Base-by-base conservation (phyloP, 2,797 vertebrate genomes). In the Brotogeris chrysoptera region DNA sequence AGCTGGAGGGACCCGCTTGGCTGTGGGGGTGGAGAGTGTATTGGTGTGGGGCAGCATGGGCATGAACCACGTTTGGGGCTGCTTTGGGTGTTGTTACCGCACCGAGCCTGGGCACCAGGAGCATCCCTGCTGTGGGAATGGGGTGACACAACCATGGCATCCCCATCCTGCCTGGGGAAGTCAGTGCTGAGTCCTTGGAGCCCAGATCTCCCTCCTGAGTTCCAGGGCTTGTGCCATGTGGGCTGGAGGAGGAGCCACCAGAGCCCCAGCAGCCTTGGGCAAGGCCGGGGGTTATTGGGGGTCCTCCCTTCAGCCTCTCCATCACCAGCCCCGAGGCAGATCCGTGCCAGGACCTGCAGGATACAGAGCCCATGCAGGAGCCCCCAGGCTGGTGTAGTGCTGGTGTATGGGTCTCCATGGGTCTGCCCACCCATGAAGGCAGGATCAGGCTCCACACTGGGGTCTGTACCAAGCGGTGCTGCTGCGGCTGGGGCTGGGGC, bases 11-110 rank as follows among this genome's bases (percentile, higher is more conserved):
- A 19, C 13, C 44, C 69, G 71, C 52, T 64, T 36, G 68, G 68
- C 77, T 73, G 38, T 2, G 38, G 23, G 30, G 47, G 28, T 3
- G 16, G 34, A 1, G 10, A 60, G 47, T 90, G 28, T 30, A 30
- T 24, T 8, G 16, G 41, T 0, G 1, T 1, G 7, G 41, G 57
- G n/a, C 3, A 1, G 8, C 1, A 2, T 8, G 46, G 55, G 20
- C 24, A 4, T 8, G 61, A 46, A 70, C 47, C 0, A 0, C 5
- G 3, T 60, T 47, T 64, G 65, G 43, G 43, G 69, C 46, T 53
- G 30, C 77, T 36, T 49, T n/a, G 38, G n/a, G 23, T 5, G 3
- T 16, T 47, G n/a, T 64, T 36, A 68, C 17, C 34, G 16, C 52
- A 34, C 47, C 0, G 2, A 88, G 44, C 55, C 65, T 8, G 16